Evolutionary conservation across 2,113 vertebrate species (phyloP), one percentile per base, ranked within the genome.

Genomic region (Aphelocoma coerulescens): DNA sequence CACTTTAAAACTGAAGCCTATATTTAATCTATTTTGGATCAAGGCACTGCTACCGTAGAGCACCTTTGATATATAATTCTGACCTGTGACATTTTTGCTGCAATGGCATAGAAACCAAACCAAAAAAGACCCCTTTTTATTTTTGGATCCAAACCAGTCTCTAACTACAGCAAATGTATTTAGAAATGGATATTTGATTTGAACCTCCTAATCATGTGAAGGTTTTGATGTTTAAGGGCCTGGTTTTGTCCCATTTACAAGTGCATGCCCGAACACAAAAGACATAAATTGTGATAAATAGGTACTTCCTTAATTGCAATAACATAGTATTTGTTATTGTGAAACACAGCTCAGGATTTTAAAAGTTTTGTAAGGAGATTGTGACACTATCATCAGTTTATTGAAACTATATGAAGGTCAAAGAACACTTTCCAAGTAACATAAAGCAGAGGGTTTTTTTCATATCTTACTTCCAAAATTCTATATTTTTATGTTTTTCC

Each of bases 11-110:
- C 19, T 46, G 37, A 87, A 85, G 8, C 24, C 21, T 76, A n/a
- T n/a, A 66, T 82, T 73, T 89, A 85, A 54, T 89, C 44, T 89
- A 39, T 94, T 89, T 87, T 58, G n/a, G 26, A 83, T 83, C 62
- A 95, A 91, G n/a, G 14, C 52, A 54, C 10, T 66, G 46, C 49
- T 81, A 41, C 68, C 1, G 2, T 23, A 57, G 23, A 65, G 6
- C 13, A 12, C 89, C 68, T 88, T 92, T 92, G 63, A 57, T 85
- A 57, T 57, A 30, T 57, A 69, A 11, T 73, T 92, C 61, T 84
- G 80, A 81, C 49, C 62, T 81, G 28, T 83, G 62, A 79, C 15
- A 55, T 89, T 95, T 89, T 79, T 88, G 8, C 28, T 89, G 57
- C 66, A 89, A 32, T 59, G 20, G 28, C 63, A 55, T 51, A 87